Evolutionary conservation across 2,888 invertebrate genomes (phyloP).

Genomic region (Aphodius sticticus): DNA sequence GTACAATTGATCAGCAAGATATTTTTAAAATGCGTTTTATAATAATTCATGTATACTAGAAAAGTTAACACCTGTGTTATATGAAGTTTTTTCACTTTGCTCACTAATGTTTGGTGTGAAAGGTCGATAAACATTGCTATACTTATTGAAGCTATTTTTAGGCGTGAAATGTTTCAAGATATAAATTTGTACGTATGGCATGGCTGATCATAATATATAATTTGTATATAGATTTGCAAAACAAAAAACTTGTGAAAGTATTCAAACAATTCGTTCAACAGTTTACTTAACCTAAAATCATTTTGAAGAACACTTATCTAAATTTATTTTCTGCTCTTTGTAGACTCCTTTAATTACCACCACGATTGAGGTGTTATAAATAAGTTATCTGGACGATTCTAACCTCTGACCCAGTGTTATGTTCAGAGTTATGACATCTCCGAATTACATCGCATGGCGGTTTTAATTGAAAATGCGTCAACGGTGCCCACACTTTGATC

Average conservation of each 20-base stretch:
- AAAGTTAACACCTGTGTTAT: too few relatives aligned
- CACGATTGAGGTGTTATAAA: background rate
- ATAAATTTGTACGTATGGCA: too few relatives aligned
- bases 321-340: background rate
- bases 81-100: too few relatives aligned
- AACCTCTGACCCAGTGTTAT: background rate
- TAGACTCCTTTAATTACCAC: background rate
- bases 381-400: background rate
- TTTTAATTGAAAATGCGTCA: conserved; percentile 10
- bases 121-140: too few relatives aligned
- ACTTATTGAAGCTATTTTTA: too few relatives aligned
- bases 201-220: too few relatives aligned
- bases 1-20: background rate
- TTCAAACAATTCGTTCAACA: background rate
- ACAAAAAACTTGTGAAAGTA: background rate
- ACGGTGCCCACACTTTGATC: background rate
- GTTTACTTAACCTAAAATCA: background rate
- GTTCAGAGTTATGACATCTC: background rate
- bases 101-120: too few relatives aligned
- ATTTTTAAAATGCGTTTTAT: background rate
- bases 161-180: too few relatives aligned
- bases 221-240: too few relatives aligned
- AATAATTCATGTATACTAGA: too few relatives aligned
- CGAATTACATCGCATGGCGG: background rate
- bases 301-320: background rate